Base-by-base conservation (phyloP, 1,140 invertebrate genomes). In the Danaus melanippus region DNA sequence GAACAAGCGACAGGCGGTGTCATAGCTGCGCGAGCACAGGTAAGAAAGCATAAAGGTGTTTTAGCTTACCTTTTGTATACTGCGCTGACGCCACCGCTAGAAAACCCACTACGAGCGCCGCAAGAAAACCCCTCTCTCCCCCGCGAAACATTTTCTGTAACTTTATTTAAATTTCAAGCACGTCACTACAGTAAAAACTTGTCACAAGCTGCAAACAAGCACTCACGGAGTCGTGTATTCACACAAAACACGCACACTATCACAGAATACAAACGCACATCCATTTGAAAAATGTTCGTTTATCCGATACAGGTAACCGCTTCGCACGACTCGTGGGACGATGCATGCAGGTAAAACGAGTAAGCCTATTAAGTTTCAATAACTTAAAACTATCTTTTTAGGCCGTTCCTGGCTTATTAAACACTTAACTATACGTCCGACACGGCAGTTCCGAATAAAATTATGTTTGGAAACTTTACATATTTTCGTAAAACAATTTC, bases 261-360 rank as follows among this genome's bases (percentile, higher is more conserved):
- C 83, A 83, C 83, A 78, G 55, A 75, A 76, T 71, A 73, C 69
- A 74, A 84, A 83, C 75, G 71, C 81, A 84, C 81, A 84, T 84
- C 81, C 81, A 86, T 86, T 84, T 84, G 77, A 84, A 86, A 86
- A 84, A 82, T 82, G 74, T 86, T 76, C 84, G 84, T 86, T 86
- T 84, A 79, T 86, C 78, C 79, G 70, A 86, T 82, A 81, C 74
- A 84, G 79, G 77, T 84, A 78, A 82, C 83, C 81, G 79, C 78
- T 72, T 79, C 73, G 74, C 78, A 75, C 69, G 67, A 69, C 66
- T 79, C 79, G 79, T 82, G 79, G 81, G 80, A 77, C 78, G 77
- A 78, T 72, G 75, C 76, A 80, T 79, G 79, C 79, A 86, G 81
- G 83, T 86, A 86, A 79, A 77, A 73, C 72, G 79, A 80, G 71